These are phyloP conservation scores for Zapornia atra DNA, from an alignment of 2,113 vertebrate genomes.

Conservation along the genomic window DNA sequence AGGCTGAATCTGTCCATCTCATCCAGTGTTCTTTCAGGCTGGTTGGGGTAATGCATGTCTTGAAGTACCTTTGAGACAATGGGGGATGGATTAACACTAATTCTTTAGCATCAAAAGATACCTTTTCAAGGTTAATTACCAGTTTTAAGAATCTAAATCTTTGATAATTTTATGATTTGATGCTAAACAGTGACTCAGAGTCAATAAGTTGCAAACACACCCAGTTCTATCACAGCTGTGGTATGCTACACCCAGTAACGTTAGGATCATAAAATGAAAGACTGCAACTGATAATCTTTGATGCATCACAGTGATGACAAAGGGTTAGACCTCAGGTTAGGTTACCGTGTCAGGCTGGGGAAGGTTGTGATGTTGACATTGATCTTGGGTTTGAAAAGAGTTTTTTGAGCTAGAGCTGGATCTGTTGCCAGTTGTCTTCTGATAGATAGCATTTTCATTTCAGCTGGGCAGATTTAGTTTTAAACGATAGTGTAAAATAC, in stretches of 20 bases:
- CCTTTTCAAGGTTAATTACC: neutral
- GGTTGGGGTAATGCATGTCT: slow-evolving; percentile 85
- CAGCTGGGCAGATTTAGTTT: neutral
- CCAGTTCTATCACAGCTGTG: neutral
- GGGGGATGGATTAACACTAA: neutral
- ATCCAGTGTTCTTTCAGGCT: slow-evolving; percentile 83
- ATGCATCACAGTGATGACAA: neutral
- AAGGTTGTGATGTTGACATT: neutral
- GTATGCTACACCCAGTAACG: neutral
- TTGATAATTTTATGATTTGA: neutral
- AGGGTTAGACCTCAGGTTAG: neutral
- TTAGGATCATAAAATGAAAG: neutral
- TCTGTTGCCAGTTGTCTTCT: neutral
- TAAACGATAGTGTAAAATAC: neutral
- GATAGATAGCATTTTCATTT: neutral
- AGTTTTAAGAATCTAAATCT: neutral
- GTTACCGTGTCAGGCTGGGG: neutral
- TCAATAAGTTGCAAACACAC: neutral
- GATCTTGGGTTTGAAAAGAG: neutral
- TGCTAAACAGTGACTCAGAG: neutral
- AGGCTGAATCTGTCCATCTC: slow-evolving; percentile 87
- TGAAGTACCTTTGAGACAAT: slow-evolving; percentile 77
- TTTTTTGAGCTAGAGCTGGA: neutral
- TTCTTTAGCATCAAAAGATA: neutral
- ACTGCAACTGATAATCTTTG: neutral